phyloP scores from a whole-genome alignment of 1,140 invertebrate species.

The Bursaphelenchus mucronatus region DNA sequence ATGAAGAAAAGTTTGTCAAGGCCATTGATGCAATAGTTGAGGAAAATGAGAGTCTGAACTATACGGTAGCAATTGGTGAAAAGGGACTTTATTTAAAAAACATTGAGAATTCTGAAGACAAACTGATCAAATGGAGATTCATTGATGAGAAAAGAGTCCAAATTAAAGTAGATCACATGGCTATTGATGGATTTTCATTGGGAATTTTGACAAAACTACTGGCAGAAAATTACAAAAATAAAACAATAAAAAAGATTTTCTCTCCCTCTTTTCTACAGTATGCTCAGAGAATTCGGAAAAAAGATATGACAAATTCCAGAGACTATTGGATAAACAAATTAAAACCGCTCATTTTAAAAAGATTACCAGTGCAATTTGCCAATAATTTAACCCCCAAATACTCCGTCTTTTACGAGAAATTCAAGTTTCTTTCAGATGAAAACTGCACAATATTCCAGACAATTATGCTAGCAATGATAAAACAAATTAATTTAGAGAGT shows the following conservation, averaged over 20 bases:
- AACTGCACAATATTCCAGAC: slow-evolving; percentile 4
- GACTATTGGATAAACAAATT: too few species aligned
- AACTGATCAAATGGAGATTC: neutral
- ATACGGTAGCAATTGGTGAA: slow-evolving; percentile 14
- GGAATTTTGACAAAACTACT: slow-evolving; percentile 5
- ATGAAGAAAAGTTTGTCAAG: slow-evolving; percentile 17
- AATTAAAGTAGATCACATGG: slow-evolving; percentile 21
- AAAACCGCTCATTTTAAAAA: too few species aligned
- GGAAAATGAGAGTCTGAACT: slow-evolving; percentile 7
- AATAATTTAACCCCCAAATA: too few species aligned
- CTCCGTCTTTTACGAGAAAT: too few species aligned
- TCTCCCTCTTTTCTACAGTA: neutral
- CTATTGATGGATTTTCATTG: slow-evolving; percentile 33
- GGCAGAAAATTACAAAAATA: neutral
- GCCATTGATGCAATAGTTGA: slow-evolving; percentile 14
- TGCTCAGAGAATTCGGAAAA: too few species aligned
- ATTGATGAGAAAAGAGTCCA: neutral
- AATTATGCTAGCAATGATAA: slow-evolving; percentile 13
- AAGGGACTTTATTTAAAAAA: slow-evolving; percentile 8
- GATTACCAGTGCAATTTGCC: too few species aligned
- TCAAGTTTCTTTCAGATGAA: too few species aligned
- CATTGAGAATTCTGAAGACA: neutral
- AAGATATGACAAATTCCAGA: too few species aligned
- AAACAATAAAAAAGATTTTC: neutral
- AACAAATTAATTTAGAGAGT: slow-evolving; percentile 8